Base-by-base conservation (phyloP, 2,797 vertebrate species). In the Moxostoma hubbsi region DNA sequence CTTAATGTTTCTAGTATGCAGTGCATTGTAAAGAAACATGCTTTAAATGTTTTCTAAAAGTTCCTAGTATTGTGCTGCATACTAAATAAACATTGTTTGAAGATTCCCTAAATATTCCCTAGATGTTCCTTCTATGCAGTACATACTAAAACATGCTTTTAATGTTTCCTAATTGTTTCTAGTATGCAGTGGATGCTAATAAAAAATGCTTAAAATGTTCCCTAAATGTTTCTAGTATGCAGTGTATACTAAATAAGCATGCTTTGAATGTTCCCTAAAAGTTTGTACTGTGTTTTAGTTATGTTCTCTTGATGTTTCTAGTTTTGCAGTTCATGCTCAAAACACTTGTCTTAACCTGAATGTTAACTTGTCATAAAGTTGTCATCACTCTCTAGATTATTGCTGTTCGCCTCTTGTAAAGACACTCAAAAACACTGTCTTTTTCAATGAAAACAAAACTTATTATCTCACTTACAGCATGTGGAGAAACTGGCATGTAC, bases 401-500 rank as follows among this genome's bases (percentile, higher is more conserved):
- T 18, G 7, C 70, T 16, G 43, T 16, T 77, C 4, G 51, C 58
- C 46, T 59, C 43, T 12, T 61, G 24, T 45, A 62, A 61, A 8
- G 45, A 50, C 18, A 50, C 18, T 10, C 11, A 6, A 50, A 64
- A 64, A 51, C 13, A 71, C 45, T 75, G 66, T 71, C 50, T 70
- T 70, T 57, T 47, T n/a, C 47, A 53, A n/a, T 65, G 59, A 11
- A 77, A 54, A 49, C 36, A 46, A 53, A 59, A 45, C 43, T 50
- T 4, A n/a, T 57, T 58, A 69, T 69, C 67, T 73, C 13, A 46
- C 4, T 36, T 51, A 9, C n/a, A 2, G 24, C 5, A 18, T 3
- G 36, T 70, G 65, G 53, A 79, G 77, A 57, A 36, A 46, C 57
- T 8, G 43, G 5, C n/a, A 11, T 36, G 67, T 64, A n/a, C 85